phyloP scores from a whole-genome alignment of 2,888 invertebrate genomes.

The Tenthredo scrophulariae region DNA sequence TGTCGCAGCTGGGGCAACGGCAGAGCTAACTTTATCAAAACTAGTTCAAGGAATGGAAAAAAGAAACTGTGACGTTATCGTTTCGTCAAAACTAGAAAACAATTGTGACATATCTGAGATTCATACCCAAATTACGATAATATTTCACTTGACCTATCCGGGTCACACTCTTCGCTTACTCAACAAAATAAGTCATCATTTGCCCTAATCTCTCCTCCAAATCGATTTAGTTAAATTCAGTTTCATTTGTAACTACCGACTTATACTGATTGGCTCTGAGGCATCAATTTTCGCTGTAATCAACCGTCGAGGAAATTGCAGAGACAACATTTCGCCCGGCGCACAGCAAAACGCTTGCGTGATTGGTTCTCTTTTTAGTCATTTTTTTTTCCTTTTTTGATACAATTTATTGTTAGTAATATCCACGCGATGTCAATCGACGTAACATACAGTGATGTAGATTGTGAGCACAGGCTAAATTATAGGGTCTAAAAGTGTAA shows the following conservation, averaged over 20 bases:
- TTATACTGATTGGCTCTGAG: slow-evolving; percentile 24
- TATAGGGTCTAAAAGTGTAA: not conserved
- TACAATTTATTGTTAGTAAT: not conserved
- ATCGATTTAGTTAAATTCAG: slow-evolving; percentile 11
- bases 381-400: no score
- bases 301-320: slow-evolving; percentile 24
- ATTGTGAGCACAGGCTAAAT: not conserved
- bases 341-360: not conserved
- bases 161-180: not conserved
- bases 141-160: not conserved
- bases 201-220: not conserved
- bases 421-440: not conserved
- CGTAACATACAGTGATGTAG: not conserved
- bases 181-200: not conserved
- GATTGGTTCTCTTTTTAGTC: not conserved
- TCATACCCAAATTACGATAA: not conserved
- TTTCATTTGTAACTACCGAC: not conserved
- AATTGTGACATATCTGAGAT: not conserved
- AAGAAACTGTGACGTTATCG: not conserved
- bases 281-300: slow-evolving; percentile 26
- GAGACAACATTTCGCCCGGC: not conserved
- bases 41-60: slow-evolving; percentile 65
- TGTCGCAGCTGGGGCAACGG: slow-evolving; percentile 29
- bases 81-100: not conserved
- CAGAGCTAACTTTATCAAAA: slow-evolving; percentile 71